Conservation (phyloP, 2,888 invertebrate genomes). For the Aplocera efformata region DNA sequence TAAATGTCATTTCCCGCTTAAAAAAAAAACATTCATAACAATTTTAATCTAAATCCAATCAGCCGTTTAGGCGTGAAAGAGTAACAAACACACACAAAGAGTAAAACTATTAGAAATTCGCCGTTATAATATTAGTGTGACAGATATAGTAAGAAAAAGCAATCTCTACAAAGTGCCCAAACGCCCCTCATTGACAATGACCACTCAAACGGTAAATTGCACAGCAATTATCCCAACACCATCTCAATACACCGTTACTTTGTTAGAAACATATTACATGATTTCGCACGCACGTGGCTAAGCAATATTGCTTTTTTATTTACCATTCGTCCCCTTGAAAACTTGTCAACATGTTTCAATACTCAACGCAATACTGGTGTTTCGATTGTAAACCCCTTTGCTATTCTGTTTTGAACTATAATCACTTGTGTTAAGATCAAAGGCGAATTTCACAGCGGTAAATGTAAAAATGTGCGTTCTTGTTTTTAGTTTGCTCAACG, state of each 20-base stretch:
- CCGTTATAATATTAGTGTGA: too few relatives aligned
- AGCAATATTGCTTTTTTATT: constrained; percentile 75
- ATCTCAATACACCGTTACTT: constrained; percentile 60
- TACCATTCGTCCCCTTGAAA: constrained; percentile 63
- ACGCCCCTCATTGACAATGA: constrained; percentile 23
- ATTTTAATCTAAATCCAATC: too few relatives aligned
- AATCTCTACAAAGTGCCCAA: constrained; percentile 12
- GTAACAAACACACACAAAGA: too few relatives aligned
- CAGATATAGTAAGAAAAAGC: background rate
- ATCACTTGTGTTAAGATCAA: background rate
- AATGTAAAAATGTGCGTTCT: constrained; percentile 1
- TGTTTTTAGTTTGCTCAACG: constrained; percentile 34
- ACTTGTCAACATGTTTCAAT: constrained; percentile 73
- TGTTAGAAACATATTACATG: constrained; percentile 46
- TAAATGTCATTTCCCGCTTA: too few relatives aligned
- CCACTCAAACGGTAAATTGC: constrained; percentile 56
- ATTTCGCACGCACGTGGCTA: constrained; percentile 59
- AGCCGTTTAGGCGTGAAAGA: too few relatives aligned
- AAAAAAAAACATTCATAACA: too few relatives aligned
- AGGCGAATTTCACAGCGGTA: constrained; percentile 1
- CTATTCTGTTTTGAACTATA: constrained; percentile 10
- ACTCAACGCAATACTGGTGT: constrained; percentile 16
- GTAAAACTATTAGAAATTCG: too few relatives aligned
- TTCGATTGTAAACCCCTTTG: background rate
- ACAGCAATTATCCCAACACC: constrained; percentile 69